Conservation (phyloP, 2,888 invertebrate species). For the Trachelus troglodyta region DNA sequence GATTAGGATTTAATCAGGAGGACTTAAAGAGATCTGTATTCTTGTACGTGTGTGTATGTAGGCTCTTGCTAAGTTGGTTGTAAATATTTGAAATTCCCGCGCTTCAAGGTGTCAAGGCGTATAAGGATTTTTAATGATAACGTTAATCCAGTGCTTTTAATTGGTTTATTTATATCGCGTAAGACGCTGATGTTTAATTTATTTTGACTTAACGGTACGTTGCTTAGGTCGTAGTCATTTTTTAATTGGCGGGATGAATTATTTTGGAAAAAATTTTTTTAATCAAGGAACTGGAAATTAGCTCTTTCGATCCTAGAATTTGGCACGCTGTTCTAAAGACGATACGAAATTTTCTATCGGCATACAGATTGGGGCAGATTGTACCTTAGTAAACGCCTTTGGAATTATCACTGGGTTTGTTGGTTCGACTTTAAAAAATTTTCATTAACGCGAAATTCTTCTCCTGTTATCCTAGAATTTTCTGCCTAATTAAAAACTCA, state of each 20-base stretch:
- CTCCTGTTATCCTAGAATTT: background rate
- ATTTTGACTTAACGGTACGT: background rate
- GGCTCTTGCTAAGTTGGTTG: background rate
- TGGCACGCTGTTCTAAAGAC: background rate
- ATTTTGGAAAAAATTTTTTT: background rate
- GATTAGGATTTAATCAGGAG: background rate
- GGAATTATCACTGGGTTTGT: background rate
- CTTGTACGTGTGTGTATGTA: too few species aligned
- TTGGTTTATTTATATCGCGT: background rate
- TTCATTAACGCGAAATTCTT: background rate
- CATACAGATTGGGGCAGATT: background rate
- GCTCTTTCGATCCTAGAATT: rapidly evolving
- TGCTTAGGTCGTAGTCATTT: background rate
- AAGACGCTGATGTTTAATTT: background rate
- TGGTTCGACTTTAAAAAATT: background rate
- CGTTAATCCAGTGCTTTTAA: background rate
- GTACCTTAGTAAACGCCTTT: background rate
- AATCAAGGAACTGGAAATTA: background rate
- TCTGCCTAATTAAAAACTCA: background rate
- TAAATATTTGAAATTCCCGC: background rate
- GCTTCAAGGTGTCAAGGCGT: background rate
- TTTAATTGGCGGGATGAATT: background rate
- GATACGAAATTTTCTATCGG: background rate
- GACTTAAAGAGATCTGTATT: background rate
- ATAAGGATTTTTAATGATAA: background rate